Evolutionary conservation across 1,140 invertebrate genomes (phyloP).

Genomic region (Sweltsa coloradensis): DNA sequence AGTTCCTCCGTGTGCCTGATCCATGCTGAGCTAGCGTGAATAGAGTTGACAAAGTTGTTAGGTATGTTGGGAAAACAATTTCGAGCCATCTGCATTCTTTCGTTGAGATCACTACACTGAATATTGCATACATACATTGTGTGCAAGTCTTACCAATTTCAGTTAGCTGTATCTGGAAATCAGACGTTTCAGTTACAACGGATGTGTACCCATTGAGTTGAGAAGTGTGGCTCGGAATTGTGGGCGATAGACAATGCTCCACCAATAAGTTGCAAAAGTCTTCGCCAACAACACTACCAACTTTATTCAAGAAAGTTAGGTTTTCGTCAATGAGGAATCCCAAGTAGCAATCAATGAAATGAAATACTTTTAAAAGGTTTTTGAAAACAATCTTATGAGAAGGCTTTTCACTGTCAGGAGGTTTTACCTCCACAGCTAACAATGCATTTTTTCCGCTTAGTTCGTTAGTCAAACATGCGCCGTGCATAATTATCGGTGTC

Average conservation of each 20-base stretch:
- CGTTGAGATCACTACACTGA: no score
- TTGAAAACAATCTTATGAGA: conserved; percentile 43
- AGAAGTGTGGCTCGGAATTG: conserved; percentile 58
- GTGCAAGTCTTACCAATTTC: conserved; percentile 30
- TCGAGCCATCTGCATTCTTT: no score
- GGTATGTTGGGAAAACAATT: no score
- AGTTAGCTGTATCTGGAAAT: conserved; percentile 51
- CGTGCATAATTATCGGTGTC: conserved; percentile 36
- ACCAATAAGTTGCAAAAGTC: conserved; percentile 54
- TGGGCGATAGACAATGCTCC: conserved; percentile 56
- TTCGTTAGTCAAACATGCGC: conserved; percentile 32
- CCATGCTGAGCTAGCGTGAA: no score
- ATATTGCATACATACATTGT: no score
- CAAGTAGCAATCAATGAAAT: conserved; percentile 43
- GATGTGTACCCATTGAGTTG: conserved; percentile 51
- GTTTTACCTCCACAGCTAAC: conserved; percentile 32
- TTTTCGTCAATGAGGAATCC: conserved; percentile 35
- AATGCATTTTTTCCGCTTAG: conserved; percentile 28
- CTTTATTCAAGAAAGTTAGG: conserved; percentile 41
- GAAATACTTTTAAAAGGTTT: conserved; percentile 43
- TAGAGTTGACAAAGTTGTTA: no score
- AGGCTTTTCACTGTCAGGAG: conserved; percentile 31
- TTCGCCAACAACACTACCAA: conserved; percentile 45
- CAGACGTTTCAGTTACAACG: conserved; percentile 46
- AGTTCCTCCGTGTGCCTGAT: no score